Evolutionary conservation across 2,888 invertebrate genomes (phyloP), one percentile per base, ranked within the genome.

Genomic region (Pyrgus malvae): DNA sequence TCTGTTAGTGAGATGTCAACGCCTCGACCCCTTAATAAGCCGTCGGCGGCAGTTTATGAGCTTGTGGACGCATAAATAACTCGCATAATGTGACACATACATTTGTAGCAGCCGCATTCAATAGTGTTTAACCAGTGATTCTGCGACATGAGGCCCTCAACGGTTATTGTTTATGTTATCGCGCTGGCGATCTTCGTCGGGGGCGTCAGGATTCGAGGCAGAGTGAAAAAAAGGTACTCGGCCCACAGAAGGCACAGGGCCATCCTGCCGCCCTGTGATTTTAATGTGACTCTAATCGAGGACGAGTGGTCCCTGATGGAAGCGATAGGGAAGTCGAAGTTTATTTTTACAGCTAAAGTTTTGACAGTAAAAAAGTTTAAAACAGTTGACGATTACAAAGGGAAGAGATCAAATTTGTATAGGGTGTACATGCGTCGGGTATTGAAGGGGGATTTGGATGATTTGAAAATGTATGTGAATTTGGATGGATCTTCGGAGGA

Each of bases 311-410:
- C 90, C 57, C 69, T 91, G 78, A 84, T 89, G 82, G 85, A 83
- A 57, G 88, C 89, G 73, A 90, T 91, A 79, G 79, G 80, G 55
- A 82, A 82, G 65, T 89, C 91, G 3, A 86, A 87, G 72, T 91
- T 80, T 68, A 90, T 91, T 72, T 91, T 91, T 76, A 91, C 91
- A 17, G 91, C 80, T 27, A 91, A 91, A 82, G 90, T 91, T 67
- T 68, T 91, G 66, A 86, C 75, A 63, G 82, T 89, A 59, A 87
- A 80, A 63, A 88, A 86, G 66, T 77, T 81, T 63, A 80, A 78
- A 61, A 73, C 81, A 21, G 70, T 72, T 6, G 77, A 78, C 45
- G 76, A 70, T 44, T 59, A 62, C 31, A 66, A 67, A 27, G 73
- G 70, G 35, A 84, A 78, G 63, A 78, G 81, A 61, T 85, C 86